Base-by-base conservation (phyloP, 1,140 invertebrate genomes). In the Telenomus remus region DNA sequence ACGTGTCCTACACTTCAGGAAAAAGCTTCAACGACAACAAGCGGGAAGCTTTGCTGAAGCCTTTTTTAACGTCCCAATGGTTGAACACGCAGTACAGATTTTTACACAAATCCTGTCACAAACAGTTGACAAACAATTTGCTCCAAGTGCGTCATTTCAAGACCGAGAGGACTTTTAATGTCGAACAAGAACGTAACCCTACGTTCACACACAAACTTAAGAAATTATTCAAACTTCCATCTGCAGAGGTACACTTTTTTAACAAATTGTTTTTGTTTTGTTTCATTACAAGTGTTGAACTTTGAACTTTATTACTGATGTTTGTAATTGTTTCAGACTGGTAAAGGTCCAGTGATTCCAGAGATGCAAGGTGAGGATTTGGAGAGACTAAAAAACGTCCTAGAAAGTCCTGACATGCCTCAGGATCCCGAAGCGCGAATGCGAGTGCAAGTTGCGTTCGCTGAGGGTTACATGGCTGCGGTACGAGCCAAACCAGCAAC, bases 101-200 rank as follows among this genome's bases (percentile, higher is more conserved):
- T 37, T 43, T 81, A 19, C 79, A 78, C 37, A 82, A 75, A 19
- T 56, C 79, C 42, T 78, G 59, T 19, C 46, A 51, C 15, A 70
- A 43, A 43, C 50, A 78, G 56, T 56, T 68, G 10, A 35, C 57
- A 15, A 69, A 57, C 72, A 64, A 78, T 39, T 72, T 70, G 53
- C 13, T 78, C 49, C 80, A 85, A 85, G 86, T 91, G 10, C 88
- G 93, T 61, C 89, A 89, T 35, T 96, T 96, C 80, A 95, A 95
- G 85, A 95, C 94, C 4, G 91, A 94, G 72, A 86, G 94, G 65
- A 91, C 89, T 48, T 88, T 93, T 7, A 89, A 91, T 71, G 90
- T 92, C 0, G 94, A 95, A 78, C 79, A 91, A 39, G 89, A 91
- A 59, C 87, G 93, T 70, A 95, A 94, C 85, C 92, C 93, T 0